A percentile compares a stretch with the other conserved stretches of the same genome.
Evolutionary conservation across 2,797 vertebrate genomes (phyloP).

Genomic region (Psittacula echo): DNA sequence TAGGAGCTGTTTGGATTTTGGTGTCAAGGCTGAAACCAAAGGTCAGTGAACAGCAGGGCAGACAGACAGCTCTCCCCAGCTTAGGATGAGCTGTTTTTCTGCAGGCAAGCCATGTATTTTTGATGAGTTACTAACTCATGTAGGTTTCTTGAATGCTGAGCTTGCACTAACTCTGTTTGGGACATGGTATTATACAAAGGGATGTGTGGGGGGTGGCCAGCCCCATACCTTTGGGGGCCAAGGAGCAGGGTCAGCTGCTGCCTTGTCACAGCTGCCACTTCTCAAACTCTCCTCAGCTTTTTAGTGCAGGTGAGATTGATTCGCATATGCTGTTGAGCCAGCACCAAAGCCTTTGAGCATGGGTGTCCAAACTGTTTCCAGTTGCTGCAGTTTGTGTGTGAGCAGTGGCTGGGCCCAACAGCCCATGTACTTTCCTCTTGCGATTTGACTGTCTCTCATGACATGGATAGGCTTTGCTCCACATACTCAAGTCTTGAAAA

Average conservation of each 20-base stretch:
- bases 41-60: constrained; percentile 6
- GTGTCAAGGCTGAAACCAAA: constrained; percentile 39
- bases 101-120: neutral
- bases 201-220: neutral
- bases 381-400: neutral
- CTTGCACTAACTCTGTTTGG: constrained; percentile 2
- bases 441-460: neutral
- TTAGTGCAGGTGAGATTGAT: neutral
- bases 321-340: neutral
- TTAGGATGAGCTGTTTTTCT: constrained; percentile 2
- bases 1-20: constrained; percentile 12
- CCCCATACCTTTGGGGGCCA: neutral
- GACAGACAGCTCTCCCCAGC: neutral
- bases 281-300: neutral
- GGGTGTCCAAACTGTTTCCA: neutral
- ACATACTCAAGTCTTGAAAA: neutral
- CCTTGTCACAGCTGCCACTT: neutral
- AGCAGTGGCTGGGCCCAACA: neutral
- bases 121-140: neutral
- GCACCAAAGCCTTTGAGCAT: neutral
- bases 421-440: neutral
- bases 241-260: neutral
- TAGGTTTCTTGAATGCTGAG: constrained; percentile 24
- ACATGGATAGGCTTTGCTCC: neutral
- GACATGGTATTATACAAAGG: neutral